Percentiles rank a stretch among this genome's conserved stretches.
Evolutionary conservation across 2,888 invertebrate genomes (phyloP).

Genomic region (Cheilosia impressa): DNA sequence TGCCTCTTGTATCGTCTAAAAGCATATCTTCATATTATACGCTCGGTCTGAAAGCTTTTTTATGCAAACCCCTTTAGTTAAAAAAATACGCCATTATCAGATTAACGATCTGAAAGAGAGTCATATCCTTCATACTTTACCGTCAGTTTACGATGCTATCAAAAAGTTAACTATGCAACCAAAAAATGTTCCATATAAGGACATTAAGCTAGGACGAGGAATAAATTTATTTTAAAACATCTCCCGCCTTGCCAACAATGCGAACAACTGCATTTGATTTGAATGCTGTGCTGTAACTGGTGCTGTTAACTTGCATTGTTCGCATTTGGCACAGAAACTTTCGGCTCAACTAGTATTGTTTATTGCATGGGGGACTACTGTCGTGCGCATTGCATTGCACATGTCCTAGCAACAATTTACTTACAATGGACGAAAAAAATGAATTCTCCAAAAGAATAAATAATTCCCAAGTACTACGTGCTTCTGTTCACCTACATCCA

Average conservation of each 20-base stretch:
- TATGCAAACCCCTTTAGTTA: background rate
- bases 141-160: no score
- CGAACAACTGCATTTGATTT: constrained; percentile 4
- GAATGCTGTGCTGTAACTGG: background rate
- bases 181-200: no score
- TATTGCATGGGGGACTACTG: background rate
- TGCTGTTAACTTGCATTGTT: background rate
- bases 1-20: no score
- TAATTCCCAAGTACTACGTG: background rate
- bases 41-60: background rate
- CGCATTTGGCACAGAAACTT: background rate
- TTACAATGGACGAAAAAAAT: constrained; percentile 2
- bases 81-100: background rate
- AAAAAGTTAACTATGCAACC: no score
- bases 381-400: background rate
- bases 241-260: background rate
- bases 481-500: constrained; percentile 8
- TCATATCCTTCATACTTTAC: no score
- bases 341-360: constrained; percentile 2
- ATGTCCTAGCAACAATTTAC: background rate
- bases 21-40: no score
- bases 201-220: no score
- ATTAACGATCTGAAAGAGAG: no score
- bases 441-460: background rate
- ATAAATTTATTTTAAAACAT: no score